A percentile compares a stretch with the other conserved stretches of the same genome.
Conservation (phyloP, 2,113 vertebrate genomes). For the Bungarus multicinctus region DNA sequence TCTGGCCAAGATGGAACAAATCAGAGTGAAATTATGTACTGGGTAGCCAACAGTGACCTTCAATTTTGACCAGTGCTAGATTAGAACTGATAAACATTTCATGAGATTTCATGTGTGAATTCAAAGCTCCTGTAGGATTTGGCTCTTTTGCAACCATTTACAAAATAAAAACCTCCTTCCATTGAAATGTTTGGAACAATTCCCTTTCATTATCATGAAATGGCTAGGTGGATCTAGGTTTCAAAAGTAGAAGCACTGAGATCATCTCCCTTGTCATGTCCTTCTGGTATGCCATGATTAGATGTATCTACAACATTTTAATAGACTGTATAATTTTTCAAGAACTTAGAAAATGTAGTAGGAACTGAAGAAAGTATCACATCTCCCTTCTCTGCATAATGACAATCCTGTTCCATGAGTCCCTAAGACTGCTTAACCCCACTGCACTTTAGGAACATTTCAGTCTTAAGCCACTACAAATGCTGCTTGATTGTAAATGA, state of each 20-base stretch:
- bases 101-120: background rate
- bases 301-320: background rate
- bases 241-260: background rate
- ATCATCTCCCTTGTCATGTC: background rate
- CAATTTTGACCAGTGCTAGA: background rate
- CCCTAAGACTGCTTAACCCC: conserved; percentile 17
- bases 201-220: background rate
- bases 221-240: background rate
- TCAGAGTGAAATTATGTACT: background rate
- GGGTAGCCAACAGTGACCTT: background rate
- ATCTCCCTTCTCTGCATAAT: conserved; percentile 15
- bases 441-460: conserved; percentile 13
- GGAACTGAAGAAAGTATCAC: background rate
- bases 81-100: background rate
- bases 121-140: background rate
- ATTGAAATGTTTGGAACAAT: background rate
- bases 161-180: background rate
- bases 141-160: background rate
- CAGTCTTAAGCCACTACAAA: conserved; percentile 21
- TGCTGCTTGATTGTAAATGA: conserved; percentile 11
- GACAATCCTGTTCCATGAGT: background rate
- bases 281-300: background rate
- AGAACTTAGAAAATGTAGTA: conserved; percentile 6
- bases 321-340: conserved; percentile 4
- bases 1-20: background rate